Evolutionary conservation across 2,797 vertebrate species (phyloP).

Genomic region (Semotilus atromaculatus): DNA sequence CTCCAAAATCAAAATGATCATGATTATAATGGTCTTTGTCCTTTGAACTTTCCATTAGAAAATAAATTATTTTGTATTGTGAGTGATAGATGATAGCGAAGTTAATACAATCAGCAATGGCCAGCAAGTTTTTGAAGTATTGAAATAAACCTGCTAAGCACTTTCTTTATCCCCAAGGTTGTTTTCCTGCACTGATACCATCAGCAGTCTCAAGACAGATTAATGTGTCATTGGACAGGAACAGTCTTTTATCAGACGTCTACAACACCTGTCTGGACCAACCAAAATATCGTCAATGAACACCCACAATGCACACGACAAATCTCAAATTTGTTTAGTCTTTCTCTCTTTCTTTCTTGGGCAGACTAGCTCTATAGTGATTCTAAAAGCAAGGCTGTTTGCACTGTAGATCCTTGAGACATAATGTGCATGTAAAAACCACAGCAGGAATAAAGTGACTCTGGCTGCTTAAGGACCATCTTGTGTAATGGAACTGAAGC

Average conservation of each 20-base stretch:
- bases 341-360: not conserved
- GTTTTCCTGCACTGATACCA: slow-evolving; percentile 66
- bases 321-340: slow-evolving; percentile 45
- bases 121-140: not conserved
- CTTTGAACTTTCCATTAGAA: not conserved
- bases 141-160: slow-evolving; percentile 47
- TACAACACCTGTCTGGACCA: slow-evolving; percentile 60
- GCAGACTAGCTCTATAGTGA: not conserved
- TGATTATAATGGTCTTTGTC: not conserved
- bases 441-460: not conserved
- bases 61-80: not conserved
- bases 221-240: slow-evolving; percentile 77
- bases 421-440: not conserved
- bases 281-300: slow-evolving; percentile 35
- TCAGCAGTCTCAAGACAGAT: slow-evolving; percentile 74
- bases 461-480: not conserved
- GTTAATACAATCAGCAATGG: not conserved
- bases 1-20: not conserved
- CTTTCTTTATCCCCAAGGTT: slow-evolving; percentile 71
- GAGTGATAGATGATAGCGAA: not conserved
- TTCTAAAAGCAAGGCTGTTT: slow-evolving; percentile 10
- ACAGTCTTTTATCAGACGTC: slow-evolving; percentile 64
- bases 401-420: slow-evolving; percentile 4
- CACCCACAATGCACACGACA: not conserved
- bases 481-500: not conserved